Conservation (phyloP, 2,113 vertebrate species). For the Syngnathus typhle region DNA sequence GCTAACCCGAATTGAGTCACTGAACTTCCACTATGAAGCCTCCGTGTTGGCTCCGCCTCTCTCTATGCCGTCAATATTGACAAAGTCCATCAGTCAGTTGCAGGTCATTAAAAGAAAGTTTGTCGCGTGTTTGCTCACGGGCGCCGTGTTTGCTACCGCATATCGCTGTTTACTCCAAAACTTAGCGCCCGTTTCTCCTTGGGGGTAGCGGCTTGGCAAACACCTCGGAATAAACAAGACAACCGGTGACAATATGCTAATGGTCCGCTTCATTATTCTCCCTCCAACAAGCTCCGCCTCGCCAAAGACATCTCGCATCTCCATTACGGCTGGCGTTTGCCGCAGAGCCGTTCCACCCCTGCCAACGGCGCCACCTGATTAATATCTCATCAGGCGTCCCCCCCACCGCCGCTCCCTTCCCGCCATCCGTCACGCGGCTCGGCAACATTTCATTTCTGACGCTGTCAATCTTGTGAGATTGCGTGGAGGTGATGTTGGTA, state of each 20-base stretch:
- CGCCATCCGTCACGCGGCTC: conserved; percentile 49
- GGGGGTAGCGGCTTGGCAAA: conserved; percentile 62
- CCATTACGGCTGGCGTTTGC: conserved; percentile 32
- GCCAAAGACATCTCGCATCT: conserved; percentile 49
- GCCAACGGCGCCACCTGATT: conserved; percentile 47
- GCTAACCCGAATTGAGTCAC: neutral
- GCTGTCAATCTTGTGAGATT: conserved; percentile 41
- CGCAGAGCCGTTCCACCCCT: conserved; percentile 32
- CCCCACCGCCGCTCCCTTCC: neutral
- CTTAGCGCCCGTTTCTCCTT: conserved; percentile 61
- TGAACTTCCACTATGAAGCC: conserved; percentile 4
- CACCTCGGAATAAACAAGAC: conserved; percentile 65
- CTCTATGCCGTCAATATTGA: conserved; percentile 51
- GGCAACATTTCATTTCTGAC: conserved; percentile 40
- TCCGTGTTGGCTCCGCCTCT: conserved; percentile 23
- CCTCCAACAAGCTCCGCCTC: conserved; percentile 57
- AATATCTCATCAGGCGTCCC: conserved; percentile 62
- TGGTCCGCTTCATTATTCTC: conserved; percentile 57
- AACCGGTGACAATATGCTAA: conserved; percentile 67
- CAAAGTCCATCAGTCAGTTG: conserved; percentile 48
- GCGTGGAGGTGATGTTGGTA: conserved; percentile 30
- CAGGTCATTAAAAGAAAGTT: conserved; percentile 62
- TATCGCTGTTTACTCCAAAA: conserved; percentile 63
- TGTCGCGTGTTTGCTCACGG: conserved; percentile 37
- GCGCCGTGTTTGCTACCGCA: conserved; percentile 45